Conservation (phyloP, 1,140 invertebrate genomes). For the Pemphigus obesinymphae region DNA sequence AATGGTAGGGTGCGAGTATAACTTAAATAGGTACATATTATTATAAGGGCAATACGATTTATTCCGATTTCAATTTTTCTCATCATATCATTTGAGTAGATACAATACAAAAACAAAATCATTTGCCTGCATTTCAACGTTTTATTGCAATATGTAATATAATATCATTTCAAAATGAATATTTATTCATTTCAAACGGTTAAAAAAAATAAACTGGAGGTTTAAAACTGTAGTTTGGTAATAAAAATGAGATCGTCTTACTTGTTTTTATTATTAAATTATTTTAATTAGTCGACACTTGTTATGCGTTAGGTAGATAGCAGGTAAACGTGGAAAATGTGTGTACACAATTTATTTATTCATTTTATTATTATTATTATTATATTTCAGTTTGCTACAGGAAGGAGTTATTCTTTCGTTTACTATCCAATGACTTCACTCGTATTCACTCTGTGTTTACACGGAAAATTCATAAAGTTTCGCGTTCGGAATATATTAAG, state of each 20-base stretch:
- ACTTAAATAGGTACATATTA: too few relatives aligned
- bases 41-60: too few relatives aligned
- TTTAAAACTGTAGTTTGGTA: background rate
- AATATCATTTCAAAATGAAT: too few relatives aligned
- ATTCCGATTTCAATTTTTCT: too few relatives aligned
- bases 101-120: too few relatives aligned
- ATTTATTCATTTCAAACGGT: too few relatives aligned
- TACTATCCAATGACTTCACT: background rate
- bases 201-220: background rate
- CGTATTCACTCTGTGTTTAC: background rate
- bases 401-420: background rate
- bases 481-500: conserved; percentile 21
- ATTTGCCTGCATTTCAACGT: too few relatives aligned
- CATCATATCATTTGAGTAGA: too few relatives aligned
- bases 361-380: background rate
- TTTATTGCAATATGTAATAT: too few relatives aligned
- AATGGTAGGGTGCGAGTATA: too few relatives aligned
- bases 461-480: conserved; percentile 20
- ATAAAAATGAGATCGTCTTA: background rate
- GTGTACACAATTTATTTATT: background rate
- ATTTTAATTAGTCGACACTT: background rate
- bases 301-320: background rate
- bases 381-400: background rate
- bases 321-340: background rate
- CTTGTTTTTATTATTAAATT: background rate